A percentile compares a stretch with the other conserved stretches of the same genome.
Conservation (phyloP, 2,888 invertebrate genomes). For the Acanthococcus lagerstroemiae region DNA sequence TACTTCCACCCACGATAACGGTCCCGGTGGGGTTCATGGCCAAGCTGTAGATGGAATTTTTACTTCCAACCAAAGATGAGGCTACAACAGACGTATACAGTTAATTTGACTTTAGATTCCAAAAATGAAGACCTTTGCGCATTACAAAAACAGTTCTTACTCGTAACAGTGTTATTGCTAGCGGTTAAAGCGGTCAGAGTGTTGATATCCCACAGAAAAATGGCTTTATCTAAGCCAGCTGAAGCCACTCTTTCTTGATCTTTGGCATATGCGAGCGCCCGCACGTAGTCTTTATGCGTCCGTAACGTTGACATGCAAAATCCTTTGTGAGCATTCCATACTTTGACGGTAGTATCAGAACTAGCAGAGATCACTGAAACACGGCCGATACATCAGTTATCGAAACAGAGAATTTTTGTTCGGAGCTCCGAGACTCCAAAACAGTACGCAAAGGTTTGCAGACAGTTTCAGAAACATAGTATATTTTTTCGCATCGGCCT, state of each 20-base stretch:
- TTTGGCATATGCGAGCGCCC: constrained; percentile 93
- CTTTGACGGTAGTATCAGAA: constrained; percentile 97
- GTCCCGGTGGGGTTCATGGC: constrained; percentile 97
- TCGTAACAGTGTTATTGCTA: constrained; percentile 97
- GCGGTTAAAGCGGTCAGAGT: constrained; percentile 94
- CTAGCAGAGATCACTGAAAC: constrained; percentile 89
- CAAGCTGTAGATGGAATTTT: constrained; percentile 96
- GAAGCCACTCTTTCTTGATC: constrained; percentile 94
- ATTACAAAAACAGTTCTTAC: no score
- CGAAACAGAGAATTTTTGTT: no score
- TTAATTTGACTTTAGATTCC: not conserved
- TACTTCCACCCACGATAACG: constrained; percentile 90
- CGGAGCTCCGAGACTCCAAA: no score
- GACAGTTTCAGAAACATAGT: no score
- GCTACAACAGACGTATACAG: constrained; percentile 47
- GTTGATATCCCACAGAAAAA: constrained; percentile 98
- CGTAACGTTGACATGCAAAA: constrained; percentile 98
- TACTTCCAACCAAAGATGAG: constrained; percentile 90
- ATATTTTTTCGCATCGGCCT: no score
- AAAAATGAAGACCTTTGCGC: no score
- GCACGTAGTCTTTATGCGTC: constrained; percentile 97
- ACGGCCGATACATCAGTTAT: not conserved
- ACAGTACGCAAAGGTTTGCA: no score
- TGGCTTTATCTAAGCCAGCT: constrained; percentile 90
- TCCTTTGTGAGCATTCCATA: constrained; percentile 99